Evolutionary conservation across 2,888 invertebrate genomes (phyloP), one percentile per base, ranked within the genome.

Genomic region (Lycophotia porphyrea): DNA sequence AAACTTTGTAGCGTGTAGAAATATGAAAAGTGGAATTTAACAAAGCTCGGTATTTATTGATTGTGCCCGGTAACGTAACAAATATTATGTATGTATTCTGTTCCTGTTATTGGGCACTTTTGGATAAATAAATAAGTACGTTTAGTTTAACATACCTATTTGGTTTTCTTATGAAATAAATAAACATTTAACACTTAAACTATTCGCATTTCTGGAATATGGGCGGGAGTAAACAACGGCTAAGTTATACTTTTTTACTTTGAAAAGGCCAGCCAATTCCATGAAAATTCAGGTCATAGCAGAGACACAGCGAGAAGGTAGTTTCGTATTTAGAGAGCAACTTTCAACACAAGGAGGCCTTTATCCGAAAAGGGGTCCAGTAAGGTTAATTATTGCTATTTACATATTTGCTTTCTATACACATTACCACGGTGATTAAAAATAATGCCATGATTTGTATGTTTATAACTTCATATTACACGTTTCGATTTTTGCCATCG

Each of bases 11-110:
- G 85, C 78, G 82, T 76, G 87, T 88, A 93, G 93, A 92, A 89
- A 77, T 83, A 86, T 86, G 89, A 91, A 90, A 87, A 90, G 90
- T 91, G 86, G 85, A 86, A 89, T 89, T 87, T 85, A 86, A 89
- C 92, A 93, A 92, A 90, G 91, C 90, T 93, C n/a, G 93, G 92
- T 93, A 89, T 94, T 93, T 90, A 93, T 95, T 60, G 60, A 72
- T 72, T 95, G 91, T 94, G 89, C 85, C 90, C 89, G 87, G 86
- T 88, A 89, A 89, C 88, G 92, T 91, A 93, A 94, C 95, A 95
- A 95, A 95, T 95, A 95, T 94, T 93, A 91, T 92, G 89, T 92
- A 93, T 88, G 87, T 73, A 74, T 85, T 78, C 76, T 90, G 88
- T 89, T 88, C 85, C 85, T 91, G 87, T 91, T 91, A 87, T 91